A percentile compares a stretch with the other conserved stretches of the same genome.
These are phyloP conservation scores for Miltochrista miniata DNA, from an alignment of 2,888 invertebrate species.

Conservation along the genomic window DNA sequence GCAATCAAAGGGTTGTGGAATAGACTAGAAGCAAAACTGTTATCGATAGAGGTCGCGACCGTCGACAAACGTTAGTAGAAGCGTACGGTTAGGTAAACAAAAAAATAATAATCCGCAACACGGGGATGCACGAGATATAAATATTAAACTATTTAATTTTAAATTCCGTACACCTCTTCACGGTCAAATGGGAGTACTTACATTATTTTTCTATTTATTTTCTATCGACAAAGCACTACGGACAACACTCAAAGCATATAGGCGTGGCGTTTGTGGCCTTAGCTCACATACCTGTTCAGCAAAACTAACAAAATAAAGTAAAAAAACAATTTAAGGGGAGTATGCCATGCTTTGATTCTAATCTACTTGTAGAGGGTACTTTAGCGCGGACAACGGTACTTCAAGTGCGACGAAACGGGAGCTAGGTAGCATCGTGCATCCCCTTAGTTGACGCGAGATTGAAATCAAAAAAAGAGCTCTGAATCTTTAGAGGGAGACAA, in stretches of 20 bases:
- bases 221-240: constrained; percentile 60
- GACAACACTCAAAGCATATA: constrained; percentile 76
- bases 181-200: constrained; percentile 58
- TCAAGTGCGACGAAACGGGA: constrained; percentile 55
- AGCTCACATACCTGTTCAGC: constrained; percentile 53
- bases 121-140: constrained; percentile 80
- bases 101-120: constrained; percentile 60
- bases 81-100: constrained; percentile 71
- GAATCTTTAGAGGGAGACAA: constrained; percentile 81
- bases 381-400: constrained; percentile 42
- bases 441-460: constrained; percentile 79
- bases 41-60: constrained; percentile 57
- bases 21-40: constrained; percentile 63
- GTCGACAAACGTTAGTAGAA: constrained; percentile 76
- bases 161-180: constrained; percentile 66
- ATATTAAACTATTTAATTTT: constrained; percentile 15
- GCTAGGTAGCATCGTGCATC: constrained; percentile 82
- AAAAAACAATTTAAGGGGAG: constrained; percentile 56
- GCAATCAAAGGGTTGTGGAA: constrained; percentile 81
- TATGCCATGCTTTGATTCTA: constrained; percentile 69
- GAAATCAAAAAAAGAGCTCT: constrained; percentile 67
- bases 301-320: constrained; percentile 37
- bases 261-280: constrained; percentile 59
- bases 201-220: constrained; percentile 21
- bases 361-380: constrained; percentile 29